Conservation (phyloP, 2,113 vertebrate genomes). For the Ophiodon elongatus region DNA sequence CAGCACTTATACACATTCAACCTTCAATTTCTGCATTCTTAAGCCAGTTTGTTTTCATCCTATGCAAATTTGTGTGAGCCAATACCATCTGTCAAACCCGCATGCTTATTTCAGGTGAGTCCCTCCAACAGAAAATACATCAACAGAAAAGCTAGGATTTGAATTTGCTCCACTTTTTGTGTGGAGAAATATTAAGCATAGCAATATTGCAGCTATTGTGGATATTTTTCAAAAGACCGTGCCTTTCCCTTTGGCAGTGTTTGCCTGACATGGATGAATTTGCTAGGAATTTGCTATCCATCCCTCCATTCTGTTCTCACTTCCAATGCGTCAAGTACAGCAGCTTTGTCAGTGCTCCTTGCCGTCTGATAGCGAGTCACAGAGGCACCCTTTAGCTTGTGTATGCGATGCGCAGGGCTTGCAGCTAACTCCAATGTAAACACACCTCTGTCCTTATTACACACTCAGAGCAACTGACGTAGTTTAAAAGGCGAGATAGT, state of each 20-base stretch:
- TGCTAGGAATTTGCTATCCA: not conserved
- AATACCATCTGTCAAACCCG: not conserved
- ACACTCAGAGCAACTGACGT: not conserved
- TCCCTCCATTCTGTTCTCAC: not conserved
- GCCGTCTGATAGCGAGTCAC: not conserved
- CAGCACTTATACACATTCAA: not conserved
- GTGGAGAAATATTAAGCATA: not conserved
- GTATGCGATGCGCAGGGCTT: not conserved
- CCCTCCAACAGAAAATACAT: not conserved
- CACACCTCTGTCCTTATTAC: not conserved
- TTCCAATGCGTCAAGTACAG: not conserved
- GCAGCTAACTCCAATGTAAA: not conserved
- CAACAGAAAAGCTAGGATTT: not conserved
- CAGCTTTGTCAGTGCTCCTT: not conserved
- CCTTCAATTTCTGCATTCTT: not conserved
- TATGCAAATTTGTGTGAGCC: not conserved
- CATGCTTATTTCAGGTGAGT: not conserved
- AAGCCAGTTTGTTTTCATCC: slow-evolving; percentile 6
- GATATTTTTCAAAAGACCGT: not conserved
- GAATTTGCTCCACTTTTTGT: not conserved
- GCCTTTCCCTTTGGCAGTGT: not conserved
- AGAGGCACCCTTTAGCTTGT: not conserved
- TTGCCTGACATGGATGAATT: not conserved
- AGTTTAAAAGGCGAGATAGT: not conserved
- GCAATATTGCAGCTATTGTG: not conserved